Evolutionary conservation across 2,888 invertebrate genomes (phyloP).

Genomic region (Trilocha varians): DNA sequence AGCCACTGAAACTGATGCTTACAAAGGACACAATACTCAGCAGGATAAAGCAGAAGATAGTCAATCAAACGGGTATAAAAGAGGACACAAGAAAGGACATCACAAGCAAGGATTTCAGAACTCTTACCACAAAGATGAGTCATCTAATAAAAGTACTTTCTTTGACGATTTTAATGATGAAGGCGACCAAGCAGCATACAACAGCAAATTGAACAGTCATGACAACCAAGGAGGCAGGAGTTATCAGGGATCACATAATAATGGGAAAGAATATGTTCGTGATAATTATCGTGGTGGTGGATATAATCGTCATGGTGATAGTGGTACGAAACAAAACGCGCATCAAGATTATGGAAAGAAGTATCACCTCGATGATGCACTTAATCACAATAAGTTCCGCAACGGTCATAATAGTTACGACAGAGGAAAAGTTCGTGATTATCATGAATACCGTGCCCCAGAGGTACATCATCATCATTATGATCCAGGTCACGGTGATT

Average conservation of each 20-base stretch:
- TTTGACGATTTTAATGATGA: conserved; percentile 76
- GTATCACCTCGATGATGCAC: conserved; percentile 56
- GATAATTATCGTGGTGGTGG: conserved; percentile 55
- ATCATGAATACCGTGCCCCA: conserved; percentile 40
- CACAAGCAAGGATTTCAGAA: conserved; percentile 80
- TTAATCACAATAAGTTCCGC: conserved; percentile 54
- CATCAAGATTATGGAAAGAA: conserved; percentile 60
- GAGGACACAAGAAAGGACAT: conserved; percentile 78
- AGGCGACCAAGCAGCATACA: conserved; percentile 58
- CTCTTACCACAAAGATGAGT: conserved; percentile 80
- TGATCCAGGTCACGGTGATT: conserved; percentile 49
- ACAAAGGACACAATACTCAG: conserved; percentile 53
- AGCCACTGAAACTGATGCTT: conserved; percentile 54
- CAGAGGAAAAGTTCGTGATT: conserved; percentile 46
- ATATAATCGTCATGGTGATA: conserved; percentile 52
- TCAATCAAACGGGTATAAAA: conserved; percentile 51
- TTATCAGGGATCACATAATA: conserved; percentile 58
- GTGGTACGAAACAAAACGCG: conserved; percentile 48
- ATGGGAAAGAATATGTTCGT: conserved; percentile 49
- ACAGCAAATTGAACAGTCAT: conserved; percentile 49
- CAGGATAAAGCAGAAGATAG: conserved; percentile 62
- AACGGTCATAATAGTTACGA: conserved; percentile 51
- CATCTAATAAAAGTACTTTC: conserved; percentile 78
- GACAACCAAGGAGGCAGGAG: conserved; percentile 55
- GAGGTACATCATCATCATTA: conserved; percentile 29